Evolutionary conservation across 2,888 invertebrate species (phyloP).

Genomic region (Drosophila atripex): DNA sequence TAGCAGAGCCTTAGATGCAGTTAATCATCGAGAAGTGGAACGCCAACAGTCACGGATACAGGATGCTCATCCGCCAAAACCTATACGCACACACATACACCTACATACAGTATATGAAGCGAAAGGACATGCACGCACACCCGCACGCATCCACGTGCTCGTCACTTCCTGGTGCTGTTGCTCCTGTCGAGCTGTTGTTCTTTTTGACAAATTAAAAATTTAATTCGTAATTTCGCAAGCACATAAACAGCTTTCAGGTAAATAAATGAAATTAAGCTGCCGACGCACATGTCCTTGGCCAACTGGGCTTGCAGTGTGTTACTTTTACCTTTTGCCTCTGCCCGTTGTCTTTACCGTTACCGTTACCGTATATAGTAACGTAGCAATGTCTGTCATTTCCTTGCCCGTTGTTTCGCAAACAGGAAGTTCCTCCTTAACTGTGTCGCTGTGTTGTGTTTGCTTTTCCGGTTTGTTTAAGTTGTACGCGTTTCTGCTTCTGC

Average conservation of each 20-base stretch:
- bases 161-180: slow-evolving; percentile 30
- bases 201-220: slow-evolving; percentile 73
- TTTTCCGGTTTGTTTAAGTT: slow-evolving; percentile 78
- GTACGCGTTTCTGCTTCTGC: slow-evolving; percentile 52
- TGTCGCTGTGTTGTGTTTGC: slow-evolving; percentile 75
- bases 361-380: slow-evolving; percentile 2
- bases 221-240: slow-evolving; percentile 78
- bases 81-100: background rate
- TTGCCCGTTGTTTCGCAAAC: slow-evolving; percentile 58
- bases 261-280: slow-evolving; percentile 78
- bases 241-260: slow-evolving; percentile 76
- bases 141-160: slow-evolving; percentile 11
- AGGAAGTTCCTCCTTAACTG: slow-evolving; percentile 78
- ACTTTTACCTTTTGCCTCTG: slow-evolving; percentile 1
- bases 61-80: slow-evolving; percentile 23
- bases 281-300: slow-evolving; percentile 40
- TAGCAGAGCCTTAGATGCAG: slow-evolving; percentile 48
- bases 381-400: slow-evolving; percentile 44
- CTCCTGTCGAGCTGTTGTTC: slow-evolving; percentile 45
- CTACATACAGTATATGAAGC: background rate
- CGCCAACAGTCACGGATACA: slow-evolving; percentile 51
- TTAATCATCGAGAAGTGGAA: slow-evolving; percentile 69
- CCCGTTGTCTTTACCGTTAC: slow-evolving; percentile 8
- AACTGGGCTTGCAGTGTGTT: slow-evolving; percentile 22
- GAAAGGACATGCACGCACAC: background rate